Conservation (phyloP, 2,888 invertebrate genomes). For the Atethmia centrago region DNA sequence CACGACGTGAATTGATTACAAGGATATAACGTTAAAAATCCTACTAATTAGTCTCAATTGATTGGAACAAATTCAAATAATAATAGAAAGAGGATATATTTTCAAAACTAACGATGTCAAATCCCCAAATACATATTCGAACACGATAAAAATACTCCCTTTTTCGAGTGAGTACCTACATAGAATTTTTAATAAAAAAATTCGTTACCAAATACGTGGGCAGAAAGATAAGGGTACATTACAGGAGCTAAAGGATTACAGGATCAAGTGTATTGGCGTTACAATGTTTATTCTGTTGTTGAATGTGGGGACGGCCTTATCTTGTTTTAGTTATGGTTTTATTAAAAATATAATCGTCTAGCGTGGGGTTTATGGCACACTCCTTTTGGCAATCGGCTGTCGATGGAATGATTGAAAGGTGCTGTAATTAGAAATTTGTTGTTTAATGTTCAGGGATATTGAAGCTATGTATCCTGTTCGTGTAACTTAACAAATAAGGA, state of each 20-base stretch:
- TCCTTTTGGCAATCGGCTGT: slow-evolving; percentile 52
- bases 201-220: slow-evolving; percentile 54
- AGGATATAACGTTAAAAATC: not conserved
- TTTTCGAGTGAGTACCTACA: slow-evolving; percentile 17
- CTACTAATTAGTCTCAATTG: no score
- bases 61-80: not conserved
- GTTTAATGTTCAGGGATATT: slow-evolving; percentile 13
- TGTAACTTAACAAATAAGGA: not conserved
- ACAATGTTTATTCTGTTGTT: slow-evolving; percentile 78
- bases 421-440: slow-evolving; percentile 40
- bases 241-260: slow-evolving; percentile 78
- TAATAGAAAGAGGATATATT: not conserved
- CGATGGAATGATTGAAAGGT: slow-evolving; percentile 44
- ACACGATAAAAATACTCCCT: slow-evolving; percentile 43
- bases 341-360: slow-evolving; percentile 64
- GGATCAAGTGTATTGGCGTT: slow-evolving; percentile 77
- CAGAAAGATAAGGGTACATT: slow-evolving; percentile 67
- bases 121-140: slow-evolving; percentile 18
- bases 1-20: not conserved
- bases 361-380: slow-evolving; percentile 56
- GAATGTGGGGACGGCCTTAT: slow-evolving; percentile 76
- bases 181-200: slow-evolving; percentile 61
- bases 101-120: not conserved
- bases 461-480: not conserved
- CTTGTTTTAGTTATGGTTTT: slow-evolving; percentile 64